Evolutionary conservation across 2,888 invertebrate species (phyloP), one percentile per base, ranked within the genome.

Genomic region (Acheta domesticus): DNA sequence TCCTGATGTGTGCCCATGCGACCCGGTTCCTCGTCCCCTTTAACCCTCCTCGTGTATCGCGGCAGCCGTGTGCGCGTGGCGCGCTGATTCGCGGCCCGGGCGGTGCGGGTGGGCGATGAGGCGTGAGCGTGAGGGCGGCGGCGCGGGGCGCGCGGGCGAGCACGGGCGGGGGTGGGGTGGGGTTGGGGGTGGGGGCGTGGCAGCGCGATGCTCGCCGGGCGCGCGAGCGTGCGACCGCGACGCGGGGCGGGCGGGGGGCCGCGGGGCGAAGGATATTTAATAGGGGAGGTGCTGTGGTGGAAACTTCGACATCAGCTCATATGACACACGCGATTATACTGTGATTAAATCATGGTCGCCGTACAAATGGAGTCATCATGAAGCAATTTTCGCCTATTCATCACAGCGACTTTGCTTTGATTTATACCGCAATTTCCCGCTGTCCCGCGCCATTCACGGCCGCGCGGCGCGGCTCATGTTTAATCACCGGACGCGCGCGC

Each of bases 231-330:
- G 36, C 36, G 36, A 36, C 36, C 36, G 36, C 36, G 36, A 36
- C 36, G 36, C 36, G 36, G 36, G 36, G 36, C 5, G 5, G 36
- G 36, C 5, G 36, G 5, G 8, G 11, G 14, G n/a, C 62, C 62
- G 62, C n/a, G 62, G 62, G n/a, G n/a, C 16, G 16, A n/a, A n/a
- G 62, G 62, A 62, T 62, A 62, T 62, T 62, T 62, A 62, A 62
- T 62, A 62, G 62, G 62, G n/a, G 62, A 62, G 62, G 62, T 62
- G 62, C n/a, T 62, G 62, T 62, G 62, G n/a, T n/a, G 62, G 62
- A 62, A 62, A 62, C 62, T 62, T 62, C 62, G 62, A 62, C 62
- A 62, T 62, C 62, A 62, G 62, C 62, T 62, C 62, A 62, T 62
- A 62, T 62, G 62, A 62, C 62, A 62, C 62, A 62, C 62, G 62